phyloP scores from a whole-genome alignment of 2,113 vertebrate genomes.

The Urocitellus parryii region DNA sequence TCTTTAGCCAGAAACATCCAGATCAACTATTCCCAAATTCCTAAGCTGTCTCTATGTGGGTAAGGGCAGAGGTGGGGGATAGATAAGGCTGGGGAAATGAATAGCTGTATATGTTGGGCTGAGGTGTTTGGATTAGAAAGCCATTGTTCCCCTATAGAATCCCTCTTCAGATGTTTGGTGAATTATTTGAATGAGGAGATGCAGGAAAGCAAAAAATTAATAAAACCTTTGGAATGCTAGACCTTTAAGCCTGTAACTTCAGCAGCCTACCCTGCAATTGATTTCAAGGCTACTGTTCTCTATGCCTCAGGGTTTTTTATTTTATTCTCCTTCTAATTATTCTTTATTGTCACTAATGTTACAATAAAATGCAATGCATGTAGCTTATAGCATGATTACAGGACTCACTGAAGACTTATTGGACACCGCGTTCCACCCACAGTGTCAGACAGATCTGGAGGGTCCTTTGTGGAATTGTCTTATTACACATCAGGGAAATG shows the following conservation, averaged over 20 bases:
- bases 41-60: neutral
- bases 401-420: constrained; percentile 41
- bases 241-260: constrained; percentile 26
- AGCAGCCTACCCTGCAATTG: constrained; percentile 30
- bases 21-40: neutral
- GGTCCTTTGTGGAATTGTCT: neutral
- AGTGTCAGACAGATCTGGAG: neutral
- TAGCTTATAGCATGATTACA: constrained; percentile 45
- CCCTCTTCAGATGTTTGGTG: neutral
- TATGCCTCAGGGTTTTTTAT: constrained; percentile 70
- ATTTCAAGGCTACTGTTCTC: constrained; percentile 66
- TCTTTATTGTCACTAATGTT: constrained; percentile 74
- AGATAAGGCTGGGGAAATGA: neutral
- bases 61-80: neutral
- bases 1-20: neutral
- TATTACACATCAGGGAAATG: neutral
- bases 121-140: neutral
- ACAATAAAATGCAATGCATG: constrained; percentile 55
- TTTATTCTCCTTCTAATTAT: constrained; percentile 70
- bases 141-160: neutral
- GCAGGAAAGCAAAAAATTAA: constrained; percentile 5
- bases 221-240: neutral
- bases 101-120: neutral
- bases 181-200: neutral
- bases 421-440: neutral